These are phyloP conservation scores for Panagrolaimus sp. DNA, from an alignment of 1,140 invertebrate species.

Conservation along the genomic window DNA sequence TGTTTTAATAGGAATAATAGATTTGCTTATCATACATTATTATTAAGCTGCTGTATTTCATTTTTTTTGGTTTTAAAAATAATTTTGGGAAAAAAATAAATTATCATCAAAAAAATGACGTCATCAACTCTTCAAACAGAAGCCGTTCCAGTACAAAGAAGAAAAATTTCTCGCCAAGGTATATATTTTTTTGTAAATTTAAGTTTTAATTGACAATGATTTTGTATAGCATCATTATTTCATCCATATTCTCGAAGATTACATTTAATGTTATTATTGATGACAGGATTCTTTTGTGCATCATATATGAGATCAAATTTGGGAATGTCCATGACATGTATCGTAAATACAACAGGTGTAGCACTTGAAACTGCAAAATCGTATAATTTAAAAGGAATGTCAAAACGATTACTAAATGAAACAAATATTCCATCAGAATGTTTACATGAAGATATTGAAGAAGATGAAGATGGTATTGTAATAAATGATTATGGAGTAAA, in stretches of 20 bases:
- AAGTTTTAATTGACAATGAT: not conserved
- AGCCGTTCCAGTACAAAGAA: not conserved
- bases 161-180: conserved; percentile 11
- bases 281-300: conserved; percentile 8
- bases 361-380: conserved; percentile 1
- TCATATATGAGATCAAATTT: conserved; percentile 10
- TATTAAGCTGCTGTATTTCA: no score
- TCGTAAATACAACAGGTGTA: conserved; percentile 7
- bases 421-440: not conserved
- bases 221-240: not conserved
- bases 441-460: not conserved
- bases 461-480: not conserved
- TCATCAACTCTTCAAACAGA: no score
- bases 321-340: conserved; percentile 9
- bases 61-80: no score
- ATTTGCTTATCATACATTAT: no score
- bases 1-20: no score
- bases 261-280: conserved; percentile 10
- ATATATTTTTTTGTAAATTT: conserved; percentile 3
- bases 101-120: no score
- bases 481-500: conserved; percentile 13
- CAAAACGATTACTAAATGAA: not conserved
- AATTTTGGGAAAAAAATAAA: no score
- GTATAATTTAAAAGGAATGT: not conserved
- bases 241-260: conserved; percentile 6